These are phyloP conservation scores for Argyresthia goedartella DNA, from an alignment of 2,888 invertebrate species.

Conservation along the genomic window DNA sequence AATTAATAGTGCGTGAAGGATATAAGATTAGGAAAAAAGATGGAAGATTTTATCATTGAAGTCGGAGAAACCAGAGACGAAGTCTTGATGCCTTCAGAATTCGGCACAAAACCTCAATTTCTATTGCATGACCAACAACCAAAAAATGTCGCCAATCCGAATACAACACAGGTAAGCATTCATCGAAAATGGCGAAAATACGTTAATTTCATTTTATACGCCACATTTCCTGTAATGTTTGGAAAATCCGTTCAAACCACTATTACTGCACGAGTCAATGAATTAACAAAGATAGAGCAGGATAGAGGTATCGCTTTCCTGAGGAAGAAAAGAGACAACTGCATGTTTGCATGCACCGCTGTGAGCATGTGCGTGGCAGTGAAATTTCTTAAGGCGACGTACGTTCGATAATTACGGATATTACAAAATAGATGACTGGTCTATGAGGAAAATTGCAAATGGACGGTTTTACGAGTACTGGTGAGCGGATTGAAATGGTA, in stretches of 20 bases:
- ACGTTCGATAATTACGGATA: neutral
- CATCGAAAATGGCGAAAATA: slow-evolving; percentile 7
- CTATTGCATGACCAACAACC: no score
- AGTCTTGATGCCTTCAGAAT: no score
- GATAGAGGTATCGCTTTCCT: slow-evolving; percentile 9
- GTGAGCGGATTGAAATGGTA: no score
- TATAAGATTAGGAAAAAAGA: no score
- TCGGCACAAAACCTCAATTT: no score
- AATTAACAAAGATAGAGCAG: neutral
- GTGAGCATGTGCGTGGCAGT: slow-evolving; percentile 12
- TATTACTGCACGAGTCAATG: slow-evolving; percentile 3
- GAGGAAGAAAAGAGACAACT: slow-evolving; percentile 21
- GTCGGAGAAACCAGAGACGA: no score
- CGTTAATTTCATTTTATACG: neutral
- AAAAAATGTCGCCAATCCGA: no score
- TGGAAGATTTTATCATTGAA: no score
- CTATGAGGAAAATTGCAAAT: neutral
- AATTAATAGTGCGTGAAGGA: no score
- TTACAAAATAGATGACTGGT: neutral
- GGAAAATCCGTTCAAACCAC: neutral
- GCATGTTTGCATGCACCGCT: slow-evolving; percentile 26
- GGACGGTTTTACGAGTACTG: no score
- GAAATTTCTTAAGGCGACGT: slow-evolving; percentile 1
- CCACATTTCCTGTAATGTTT: slow-evolving; percentile 5
- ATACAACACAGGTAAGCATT: no score